Percentiles rank a stretch among this genome's conserved stretches.
phyloP scores from a whole-genome alignment of 2,797 vertebrate genomes.

The Microctenopoma lineatum region DNA sequence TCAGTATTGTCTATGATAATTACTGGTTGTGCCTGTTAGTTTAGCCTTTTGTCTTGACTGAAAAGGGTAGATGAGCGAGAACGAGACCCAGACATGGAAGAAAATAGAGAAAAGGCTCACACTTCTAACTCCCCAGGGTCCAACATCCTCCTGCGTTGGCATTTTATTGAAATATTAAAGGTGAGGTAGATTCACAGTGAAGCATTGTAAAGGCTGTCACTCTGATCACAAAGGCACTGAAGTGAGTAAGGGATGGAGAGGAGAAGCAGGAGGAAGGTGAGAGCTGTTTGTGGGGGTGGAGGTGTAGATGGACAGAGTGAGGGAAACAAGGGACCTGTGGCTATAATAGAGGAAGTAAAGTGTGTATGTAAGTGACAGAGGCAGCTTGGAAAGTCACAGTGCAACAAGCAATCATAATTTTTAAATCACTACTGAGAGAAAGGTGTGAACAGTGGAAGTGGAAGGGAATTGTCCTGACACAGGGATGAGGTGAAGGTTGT shows the following conservation, averaged over 20 bases:
- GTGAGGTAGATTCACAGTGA: conserved; percentile 82
- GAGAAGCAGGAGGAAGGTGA: conserved; percentile 60
- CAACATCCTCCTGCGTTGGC: conserved; percentile 76
- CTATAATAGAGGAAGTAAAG: conserved; percentile 57
- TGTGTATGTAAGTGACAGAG: conserved; percentile 61
- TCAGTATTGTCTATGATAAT: conserved; percentile 54
- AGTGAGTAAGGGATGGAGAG: conserved; percentile 78
- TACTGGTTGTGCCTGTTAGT: conserved; percentile 54
- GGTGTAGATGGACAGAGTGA: conserved; percentile 48
- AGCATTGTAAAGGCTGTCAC: conserved; percentile 84
- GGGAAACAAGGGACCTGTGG: conserved; percentile 63
- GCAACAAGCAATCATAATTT: conserved; percentile 82
- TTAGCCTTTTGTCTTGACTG: conserved; percentile 59
- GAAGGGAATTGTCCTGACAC: conserved; percentile 88
- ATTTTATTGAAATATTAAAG: conserved; percentile 90
- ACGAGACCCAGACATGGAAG: conserved; percentile 26
- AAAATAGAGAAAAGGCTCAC: conserved; percentile 32
- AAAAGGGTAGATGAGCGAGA: conserved; percentile 56
- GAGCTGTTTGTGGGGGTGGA: background rate
- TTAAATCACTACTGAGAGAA: conserved; percentile 82
- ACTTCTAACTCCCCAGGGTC: conserved; percentile 71
- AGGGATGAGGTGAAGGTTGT: conserved; percentile 71
- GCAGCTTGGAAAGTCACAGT: conserved; percentile 73
- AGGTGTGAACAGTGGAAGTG: conserved; percentile 82
- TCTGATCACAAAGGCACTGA: conserved; percentile 82